These are phyloP conservation scores for Nipponacmea schrenckii DNA, from an alignment of 2,888 invertebrate genomes.

Conservation along the genomic window DNA sequence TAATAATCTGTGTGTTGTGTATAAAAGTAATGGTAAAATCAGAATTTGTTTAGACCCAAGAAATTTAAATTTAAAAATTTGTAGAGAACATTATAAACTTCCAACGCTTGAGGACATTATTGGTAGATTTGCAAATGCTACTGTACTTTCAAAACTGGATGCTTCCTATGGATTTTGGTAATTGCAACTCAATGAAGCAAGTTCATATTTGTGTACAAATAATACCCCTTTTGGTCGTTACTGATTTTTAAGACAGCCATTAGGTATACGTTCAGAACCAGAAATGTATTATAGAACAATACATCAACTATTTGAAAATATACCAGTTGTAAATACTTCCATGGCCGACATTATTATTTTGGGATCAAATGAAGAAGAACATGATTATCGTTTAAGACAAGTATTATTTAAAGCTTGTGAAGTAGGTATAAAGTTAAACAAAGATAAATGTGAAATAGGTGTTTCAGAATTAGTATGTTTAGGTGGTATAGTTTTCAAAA, in stretches of 20 bases:
- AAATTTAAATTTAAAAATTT: constrained; percentile 36
- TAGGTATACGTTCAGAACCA: constrained; percentile 17
- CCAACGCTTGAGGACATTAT: constrained; percentile 37
- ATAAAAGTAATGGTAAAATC: constrained; percentile 35
- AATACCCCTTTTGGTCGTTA: constrained; percentile 4
- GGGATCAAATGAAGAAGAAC: constrained; percentile 13
- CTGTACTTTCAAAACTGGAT: constrained; percentile 34
- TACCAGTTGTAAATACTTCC: constrained; percentile 14
- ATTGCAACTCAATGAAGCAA: constrained; percentile 19
- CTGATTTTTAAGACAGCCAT: constrained; percentile 2
- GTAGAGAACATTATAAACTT: constrained; percentile 35
- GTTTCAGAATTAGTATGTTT: constrained; percentile 19
- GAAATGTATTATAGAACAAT: constrained; percentile 17
- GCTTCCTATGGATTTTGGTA: constrained; percentile 37
- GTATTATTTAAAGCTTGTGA: constrained; percentile 11
- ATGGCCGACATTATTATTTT: constrained; percentile 19
- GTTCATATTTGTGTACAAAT: neutral
- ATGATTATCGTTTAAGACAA: constrained; percentile 5
- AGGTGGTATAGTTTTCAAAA: constrained; percentile 11
- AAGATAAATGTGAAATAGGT: constrained; percentile 21
- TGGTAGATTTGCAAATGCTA: constrained; percentile 29
- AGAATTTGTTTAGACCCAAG: constrained; percentile 39
- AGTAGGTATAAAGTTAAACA: constrained; percentile 8
- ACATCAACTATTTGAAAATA: constrained; percentile 11
- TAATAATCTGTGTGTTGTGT: constrained; percentile 30